These are phyloP conservation scores for Sclerodermus sp. DNA, from an alignment of 2,888 invertebrate species.

Conservation along the genomic window DNA sequence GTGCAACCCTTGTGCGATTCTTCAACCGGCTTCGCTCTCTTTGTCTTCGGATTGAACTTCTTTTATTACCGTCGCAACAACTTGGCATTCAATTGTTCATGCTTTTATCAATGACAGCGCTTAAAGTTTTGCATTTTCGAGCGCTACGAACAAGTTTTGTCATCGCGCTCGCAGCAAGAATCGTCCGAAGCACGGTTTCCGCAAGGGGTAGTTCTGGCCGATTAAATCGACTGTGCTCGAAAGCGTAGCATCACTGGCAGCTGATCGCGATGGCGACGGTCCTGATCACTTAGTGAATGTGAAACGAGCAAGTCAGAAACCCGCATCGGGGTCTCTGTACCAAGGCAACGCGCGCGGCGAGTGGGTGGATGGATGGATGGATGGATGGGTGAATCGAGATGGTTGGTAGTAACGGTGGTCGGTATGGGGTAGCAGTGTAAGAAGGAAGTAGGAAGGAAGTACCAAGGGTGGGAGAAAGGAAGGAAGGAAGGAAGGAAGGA, in stretches of 20 bases:
- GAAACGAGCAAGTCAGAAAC: constrained; percentile 43
- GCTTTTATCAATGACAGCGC: no score
- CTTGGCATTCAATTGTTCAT: no score
- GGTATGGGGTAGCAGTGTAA: no score
- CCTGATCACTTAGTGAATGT: constrained; percentile 44
- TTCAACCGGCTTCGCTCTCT: neutral
- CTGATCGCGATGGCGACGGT: constrained; percentile 5
- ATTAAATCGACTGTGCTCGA: neutral
- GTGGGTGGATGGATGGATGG: neutral
- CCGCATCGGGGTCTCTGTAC: constrained; percentile 42
- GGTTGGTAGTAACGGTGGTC: constrained; percentile 21
- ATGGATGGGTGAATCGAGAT: constrained; percentile 22
- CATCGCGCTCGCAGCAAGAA: no score
- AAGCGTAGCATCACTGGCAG: neutral
- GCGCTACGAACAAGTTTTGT: no score
- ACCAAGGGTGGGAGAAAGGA: constrained; percentile 40
- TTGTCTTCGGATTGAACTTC: neutral
- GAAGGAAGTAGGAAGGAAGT: constrained; percentile 19
- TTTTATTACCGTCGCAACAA: no score
- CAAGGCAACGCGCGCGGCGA: constrained; percentile 28
- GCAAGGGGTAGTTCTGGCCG: constrained; percentile 7
- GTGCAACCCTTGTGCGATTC: constrained; percentile 2
- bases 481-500: constrained; percentile 3
- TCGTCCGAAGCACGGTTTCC: no score
- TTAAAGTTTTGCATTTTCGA: no score